Evolutionary conservation across 2,797 vertebrate species (phyloP).

Genomic region (Micrastur ruficollis): DNA sequence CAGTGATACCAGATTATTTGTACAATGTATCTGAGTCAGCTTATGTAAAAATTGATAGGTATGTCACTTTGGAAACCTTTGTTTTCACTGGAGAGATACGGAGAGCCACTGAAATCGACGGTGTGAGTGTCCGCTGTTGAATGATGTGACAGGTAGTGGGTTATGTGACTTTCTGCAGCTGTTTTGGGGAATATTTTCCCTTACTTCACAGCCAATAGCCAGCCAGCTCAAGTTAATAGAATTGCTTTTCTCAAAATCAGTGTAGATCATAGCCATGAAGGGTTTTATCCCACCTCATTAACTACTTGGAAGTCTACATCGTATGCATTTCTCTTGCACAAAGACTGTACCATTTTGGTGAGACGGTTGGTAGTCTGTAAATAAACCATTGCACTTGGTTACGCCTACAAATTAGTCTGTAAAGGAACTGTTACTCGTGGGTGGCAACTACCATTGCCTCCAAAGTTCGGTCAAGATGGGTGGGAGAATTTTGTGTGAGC

Average conservation of each 20-base stretch:
- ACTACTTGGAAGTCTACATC: background rate
- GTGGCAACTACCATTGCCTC: background rate
- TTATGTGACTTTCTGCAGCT: background rate
- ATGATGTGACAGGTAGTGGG: background rate
- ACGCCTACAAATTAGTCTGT: background rate
- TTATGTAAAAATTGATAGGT: background rate
- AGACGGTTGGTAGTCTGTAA: background rate
- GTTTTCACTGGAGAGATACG: background rate
- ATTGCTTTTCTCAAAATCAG: background rate
- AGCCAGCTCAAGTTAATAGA: background rate
- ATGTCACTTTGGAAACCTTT: background rate
- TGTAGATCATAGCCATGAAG: background rate
- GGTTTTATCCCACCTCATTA: background rate
- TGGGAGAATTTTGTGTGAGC: background rate
- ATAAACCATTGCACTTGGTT: background rate
- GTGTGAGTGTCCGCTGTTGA: background rate
- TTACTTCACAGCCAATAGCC: background rate
- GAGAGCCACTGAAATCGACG: background rate
- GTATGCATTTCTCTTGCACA: background rate
- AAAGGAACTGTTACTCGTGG: background rate
- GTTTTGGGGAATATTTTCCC: background rate
- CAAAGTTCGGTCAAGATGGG: background rate
- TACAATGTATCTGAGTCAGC: background rate
- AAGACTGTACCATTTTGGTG: background rate
- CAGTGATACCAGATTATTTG: background rate